These are phyloP conservation scores for Zaprionus tsacasi DNA, from an alignment of 1,140 invertebrate species.

Conservation along the genomic window DNA sequence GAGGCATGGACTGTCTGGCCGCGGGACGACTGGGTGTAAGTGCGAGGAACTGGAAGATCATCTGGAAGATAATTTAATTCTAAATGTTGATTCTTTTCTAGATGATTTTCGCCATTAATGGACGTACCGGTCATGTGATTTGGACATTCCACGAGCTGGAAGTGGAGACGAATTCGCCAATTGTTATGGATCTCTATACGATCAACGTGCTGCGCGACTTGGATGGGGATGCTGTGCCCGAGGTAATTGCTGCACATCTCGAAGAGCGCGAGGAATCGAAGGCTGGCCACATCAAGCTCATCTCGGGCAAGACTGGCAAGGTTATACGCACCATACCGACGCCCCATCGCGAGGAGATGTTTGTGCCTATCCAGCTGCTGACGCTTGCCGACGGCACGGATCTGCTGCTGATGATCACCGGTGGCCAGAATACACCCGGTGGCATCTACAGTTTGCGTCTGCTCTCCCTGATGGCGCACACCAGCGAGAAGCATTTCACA, in stretches of 20 bases:
- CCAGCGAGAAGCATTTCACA: slow-evolving; percentile 80
- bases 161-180: slow-evolving; percentile 79
- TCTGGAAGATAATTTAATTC: background rate
- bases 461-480: slow-evolving; percentile 77
- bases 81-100: slow-evolving; percentile 65
- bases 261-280: slow-evolving; percentile 84
- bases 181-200: slow-evolving; percentile 87
- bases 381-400: slow-evolving; percentile 78
- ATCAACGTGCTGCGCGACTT: slow-evolving; percentile 90
- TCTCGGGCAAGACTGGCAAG: slow-evolving; percentile 89
- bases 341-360: slow-evolving; percentile 89
- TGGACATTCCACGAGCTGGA: slow-evolving; percentile 87
- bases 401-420: slow-evolving; percentile 88
- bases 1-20: slow-evolving; percentile 89
- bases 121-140: slow-evolving; percentile 87
- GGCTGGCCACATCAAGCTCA: slow-evolving; percentile 88
- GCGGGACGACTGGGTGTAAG: slow-evolving; percentile 90
- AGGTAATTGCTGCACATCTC: slow-evolving; percentile 90
- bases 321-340: slow-evolving; percentile 87
- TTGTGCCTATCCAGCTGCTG: slow-evolving; percentile 86
- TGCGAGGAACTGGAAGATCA: background rate
- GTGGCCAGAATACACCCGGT: slow-evolving; percentile 89
- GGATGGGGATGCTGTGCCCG: slow-evolving; percentile 89
- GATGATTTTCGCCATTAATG: slow-evolving; percentile 89
- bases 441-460: slow-evolving; percentile 89